Evolutionary conservation across 1,140 invertebrate genomes (phyloP).

Genomic region (Ridgeia piscesae): DNA sequence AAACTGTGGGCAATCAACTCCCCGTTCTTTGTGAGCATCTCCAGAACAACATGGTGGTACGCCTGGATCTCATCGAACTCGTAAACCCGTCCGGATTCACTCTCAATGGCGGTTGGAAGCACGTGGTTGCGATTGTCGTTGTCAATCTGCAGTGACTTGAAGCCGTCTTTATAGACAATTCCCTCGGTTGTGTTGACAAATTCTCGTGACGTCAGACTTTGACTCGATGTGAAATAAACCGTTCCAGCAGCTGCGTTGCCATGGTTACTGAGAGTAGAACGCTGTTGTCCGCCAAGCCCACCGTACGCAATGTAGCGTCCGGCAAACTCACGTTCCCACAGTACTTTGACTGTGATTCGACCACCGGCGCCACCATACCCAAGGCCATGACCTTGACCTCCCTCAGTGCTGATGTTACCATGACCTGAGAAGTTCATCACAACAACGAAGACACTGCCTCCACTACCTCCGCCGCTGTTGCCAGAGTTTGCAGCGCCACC

Average conservation of each 20-base stretch:
- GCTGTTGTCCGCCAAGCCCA: slow-evolving; percentile 26
- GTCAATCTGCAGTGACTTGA: slow-evolving; percentile 40
- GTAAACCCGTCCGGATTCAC: slow-evolving; percentile 30
- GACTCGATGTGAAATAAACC: slow-evolving; percentile 37
- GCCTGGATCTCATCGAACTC: slow-evolving; percentile 43
- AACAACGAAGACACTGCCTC: slow-evolving; percentile 40
- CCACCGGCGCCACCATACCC: slow-evolving; percentile 43
- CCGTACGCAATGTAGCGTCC: slow-evolving; percentile 39
- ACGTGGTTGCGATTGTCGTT: slow-evolving; percentile 45
- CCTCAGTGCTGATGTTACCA: slow-evolving; percentile 36
- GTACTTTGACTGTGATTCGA: slow-evolving; percentile 40
- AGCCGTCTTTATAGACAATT: slow-evolving; percentile 33
- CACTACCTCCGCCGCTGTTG: slow-evolving; percentile 44
- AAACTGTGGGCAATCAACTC: slow-evolving; percentile 45
- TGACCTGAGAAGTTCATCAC: slow-evolving; percentile 45
- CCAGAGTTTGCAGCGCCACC: slow-evolving; percentile 32
- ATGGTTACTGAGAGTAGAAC: slow-evolving; percentile 14
- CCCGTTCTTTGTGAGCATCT: slow-evolving; percentile 33
- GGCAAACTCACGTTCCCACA: slow-evolving; percentile 38
- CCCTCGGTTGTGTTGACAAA: slow-evolving; percentile 34
- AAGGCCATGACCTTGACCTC: slow-evolving; percentile 34
- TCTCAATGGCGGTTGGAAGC: slow-evolving; percentile 39
- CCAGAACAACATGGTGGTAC: slow-evolving; percentile 39
- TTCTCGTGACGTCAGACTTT: slow-evolving; percentile 33
- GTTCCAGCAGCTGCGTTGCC: slow-evolving; percentile 43